phyloP scores from a whole-genome alignment of 2,113 vertebrate genomes.

The Alosa alosa region DNA sequence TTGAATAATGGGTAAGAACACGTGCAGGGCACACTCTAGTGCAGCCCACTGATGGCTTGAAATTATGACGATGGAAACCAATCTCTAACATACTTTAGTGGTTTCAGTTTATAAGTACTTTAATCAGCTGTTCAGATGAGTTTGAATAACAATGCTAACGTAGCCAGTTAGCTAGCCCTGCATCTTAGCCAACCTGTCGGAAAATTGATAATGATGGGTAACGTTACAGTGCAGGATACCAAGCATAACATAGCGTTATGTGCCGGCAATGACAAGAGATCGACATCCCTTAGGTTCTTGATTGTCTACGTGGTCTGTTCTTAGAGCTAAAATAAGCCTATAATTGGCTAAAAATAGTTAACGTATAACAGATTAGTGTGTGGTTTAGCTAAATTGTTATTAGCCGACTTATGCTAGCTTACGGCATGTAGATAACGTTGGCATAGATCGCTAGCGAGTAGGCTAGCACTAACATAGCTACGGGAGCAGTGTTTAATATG shows the following conservation, averaged over 20 bases:
- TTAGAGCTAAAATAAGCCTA: not conserved
- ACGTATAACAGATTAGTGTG: not conserved
- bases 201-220: not conserved
- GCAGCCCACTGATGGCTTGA: not conserved
- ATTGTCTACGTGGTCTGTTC: not conserved
- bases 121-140: not conserved
- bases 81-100: not conserved
- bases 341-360: not conserved
- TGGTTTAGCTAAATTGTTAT: not conserved
- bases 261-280: not conserved
- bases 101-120: not conserved
- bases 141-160: not conserved
- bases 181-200: not conserved
- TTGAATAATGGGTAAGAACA: conserved; percentile 43
- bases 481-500: not conserved
- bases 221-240: not conserved
- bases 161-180: conserved; percentile 17
- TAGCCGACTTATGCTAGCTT: not conserved
- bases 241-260: not conserved
- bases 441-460: not conserved
- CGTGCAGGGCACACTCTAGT: not conserved
- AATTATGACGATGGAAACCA: not conserved
- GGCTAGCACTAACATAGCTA: not conserved
- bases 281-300: not conserved
- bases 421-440: not conserved